These are phyloP conservation scores for Lycia hirtaria DNA, from an alignment of 2,888 invertebrate species.

Conservation along the genomic window DNA sequence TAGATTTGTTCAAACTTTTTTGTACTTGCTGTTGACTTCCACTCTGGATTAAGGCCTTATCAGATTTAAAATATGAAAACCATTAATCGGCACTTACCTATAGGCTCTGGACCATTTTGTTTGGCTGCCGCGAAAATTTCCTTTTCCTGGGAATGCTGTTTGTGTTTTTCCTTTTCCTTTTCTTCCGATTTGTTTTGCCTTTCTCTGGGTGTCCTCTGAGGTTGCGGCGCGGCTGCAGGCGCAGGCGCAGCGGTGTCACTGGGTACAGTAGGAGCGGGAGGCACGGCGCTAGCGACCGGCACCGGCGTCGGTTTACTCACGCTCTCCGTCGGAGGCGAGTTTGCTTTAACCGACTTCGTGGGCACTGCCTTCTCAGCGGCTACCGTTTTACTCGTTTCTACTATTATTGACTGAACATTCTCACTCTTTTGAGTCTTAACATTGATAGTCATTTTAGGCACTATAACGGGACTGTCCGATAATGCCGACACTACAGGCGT, in stretches of 20 bases:
- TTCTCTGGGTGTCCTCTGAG: constrained; percentile 35
- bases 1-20: too few relatives aligned
- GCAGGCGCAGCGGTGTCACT: constrained; percentile 36
- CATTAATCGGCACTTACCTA: constrained; percentile 37
- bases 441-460: constrained; percentile 82
- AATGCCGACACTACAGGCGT: constrained; percentile 90
- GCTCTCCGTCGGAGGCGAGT: constrained; percentile 5
- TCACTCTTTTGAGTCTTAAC: constrained; percentile 74
- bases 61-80: neutral
- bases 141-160: constrained; percentile 33
- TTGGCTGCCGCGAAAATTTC: constrained; percentile 32
- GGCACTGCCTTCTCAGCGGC: constrained; percentile 62
- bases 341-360: constrained; percentile 18
- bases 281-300: constrained; percentile 1
- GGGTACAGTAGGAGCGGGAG: constrained; percentile 33
- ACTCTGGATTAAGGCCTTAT: too few relatives aligned
- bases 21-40: too few relatives aligned
- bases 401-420: constrained; percentile 60
- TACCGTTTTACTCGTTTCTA: constrained; percentile 74
- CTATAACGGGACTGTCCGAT: constrained; percentile 88
- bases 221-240: constrained; percentile 24
- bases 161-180: constrained; percentile 42
- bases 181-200: constrained; percentile 41
- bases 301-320: neutral
- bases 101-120: constrained; percentile 43